A percentile compares a stretch with the other conserved stretches of the same genome.
phyloP scores from a whole-genome alignment of 2,113 vertebrate genomes.

The Oceanites oceanicus region DNA sequence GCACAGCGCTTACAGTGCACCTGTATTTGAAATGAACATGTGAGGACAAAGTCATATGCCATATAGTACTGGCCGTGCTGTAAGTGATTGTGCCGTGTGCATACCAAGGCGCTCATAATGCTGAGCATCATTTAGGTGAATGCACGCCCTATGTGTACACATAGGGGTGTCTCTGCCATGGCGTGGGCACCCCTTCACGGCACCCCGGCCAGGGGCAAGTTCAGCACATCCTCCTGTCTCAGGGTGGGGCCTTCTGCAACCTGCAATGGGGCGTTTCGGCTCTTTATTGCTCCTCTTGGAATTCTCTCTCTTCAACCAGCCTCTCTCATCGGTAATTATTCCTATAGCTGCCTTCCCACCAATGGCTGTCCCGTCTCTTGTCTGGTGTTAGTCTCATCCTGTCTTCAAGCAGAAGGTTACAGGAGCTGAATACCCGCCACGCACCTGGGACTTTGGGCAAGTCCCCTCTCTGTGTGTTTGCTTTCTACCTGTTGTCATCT shows the following conservation, averaged over 20 bases:
- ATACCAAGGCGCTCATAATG: neutral
- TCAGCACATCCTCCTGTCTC: neutral
- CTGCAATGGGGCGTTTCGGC: neutral
- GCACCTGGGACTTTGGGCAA: neutral
- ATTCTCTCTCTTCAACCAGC: neutral
- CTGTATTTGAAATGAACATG: neutral
- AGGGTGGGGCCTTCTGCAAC: fast-evolving
- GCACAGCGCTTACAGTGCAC: neutral
- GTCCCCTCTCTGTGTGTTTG: neutral
- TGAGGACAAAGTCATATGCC: neutral
- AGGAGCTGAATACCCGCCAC: neutral
- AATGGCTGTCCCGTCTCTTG: neutral
- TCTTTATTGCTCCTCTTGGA: neutral
- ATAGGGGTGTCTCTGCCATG: neutral
- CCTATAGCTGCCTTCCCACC: neutral
- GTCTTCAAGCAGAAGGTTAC: neutral
- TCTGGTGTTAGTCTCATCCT: neutral
- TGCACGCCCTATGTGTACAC: fast-evolving
- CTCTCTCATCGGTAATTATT: neutral
- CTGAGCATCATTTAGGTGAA: neutral
- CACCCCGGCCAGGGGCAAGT: neutral
- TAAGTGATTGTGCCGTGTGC: fast-evolving
- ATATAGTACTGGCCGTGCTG: neutral
- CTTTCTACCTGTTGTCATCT: neutral
- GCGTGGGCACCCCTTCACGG: fast-evolving